phyloP scores from a whole-genome alignment of 2,113 vertebrate genomes.

The Cervus canadensis region DNA sequence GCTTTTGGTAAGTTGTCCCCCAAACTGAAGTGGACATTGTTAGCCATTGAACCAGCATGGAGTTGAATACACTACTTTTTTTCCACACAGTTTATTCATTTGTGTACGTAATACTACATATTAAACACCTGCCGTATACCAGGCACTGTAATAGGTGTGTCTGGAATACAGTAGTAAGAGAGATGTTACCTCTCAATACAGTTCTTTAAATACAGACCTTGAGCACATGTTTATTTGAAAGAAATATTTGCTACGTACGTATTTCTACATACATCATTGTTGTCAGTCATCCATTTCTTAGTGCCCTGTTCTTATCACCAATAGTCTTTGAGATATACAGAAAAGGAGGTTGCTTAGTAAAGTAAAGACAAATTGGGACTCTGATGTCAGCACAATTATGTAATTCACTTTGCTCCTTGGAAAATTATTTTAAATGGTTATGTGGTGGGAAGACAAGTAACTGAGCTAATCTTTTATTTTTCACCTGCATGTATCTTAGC shows the following conservation, averaged over 20 bases:
- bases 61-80: not conserved
- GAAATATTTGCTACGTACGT: not conserved
- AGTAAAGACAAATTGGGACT: not conserved
- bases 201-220: not conserved
- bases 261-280: not conserved
- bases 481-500: not conserved
- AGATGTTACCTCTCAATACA: not conserved
- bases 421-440: conserved; percentile 37
- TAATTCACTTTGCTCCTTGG: not conserved
- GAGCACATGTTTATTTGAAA: not conserved
- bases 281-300: not conserved
- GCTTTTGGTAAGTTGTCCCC: not conserved
- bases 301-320: not conserved
- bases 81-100: not conserved
- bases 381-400: not conserved
- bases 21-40: not conserved
- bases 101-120: not conserved
- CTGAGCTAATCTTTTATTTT: not conserved
- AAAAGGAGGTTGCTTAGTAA: not conserved
- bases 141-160: not conserved
- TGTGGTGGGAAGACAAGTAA: not conserved
- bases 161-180: not conserved
- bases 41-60: not conserved
- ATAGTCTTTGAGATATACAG: not conserved
- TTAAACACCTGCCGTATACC: not conserved